Evolutionary conservation across 2,797 vertebrate species (phyloP), one percentile per base, ranked within the genome.

Genomic region (Ctenopoma multispine): DNA sequence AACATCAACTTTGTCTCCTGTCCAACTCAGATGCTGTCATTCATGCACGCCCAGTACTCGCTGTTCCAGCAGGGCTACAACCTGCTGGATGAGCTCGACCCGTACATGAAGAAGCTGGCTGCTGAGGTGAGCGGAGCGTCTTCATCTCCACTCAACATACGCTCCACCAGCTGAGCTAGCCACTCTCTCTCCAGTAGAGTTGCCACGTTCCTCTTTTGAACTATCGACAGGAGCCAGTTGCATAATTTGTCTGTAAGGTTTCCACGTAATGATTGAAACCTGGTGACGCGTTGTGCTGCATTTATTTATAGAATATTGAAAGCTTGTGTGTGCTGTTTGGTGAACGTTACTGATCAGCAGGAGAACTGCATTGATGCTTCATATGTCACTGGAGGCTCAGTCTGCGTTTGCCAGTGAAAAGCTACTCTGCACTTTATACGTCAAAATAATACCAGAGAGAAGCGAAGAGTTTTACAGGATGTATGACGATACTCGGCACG

Each of bases 21-120:
- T 71, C 53, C 44, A 43, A 0, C 4, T 1, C 93, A 99, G 98
- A 98, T 99, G 97, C 87, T 99, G 88, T 99, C 97, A 0, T 99
- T 97, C 92, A 99, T 99, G 98, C 96, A 97, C 0, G 97, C 97
- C 63, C 98, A 99, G 94, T 96, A 96, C 87, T 96, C 96, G 12
- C 96, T 99, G 55, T 99, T 97, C 90, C 96, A 98, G 93, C 97
- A 99, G 90, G 97, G 98, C 66, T 97, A 96, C 84, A 95, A 94
- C 90, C 95, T 99, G 47, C 94, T 99, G 61, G 96, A 97, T 43
- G 94, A 96, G 75, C 93, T 99, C 7, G 94, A 99, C 69, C 98
- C 97, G 3, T 97, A 98, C 91, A 98, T 98, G 97, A 98, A 98
- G 92, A 97, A 97, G 63, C 87, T 99, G 80, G 97, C 97, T 0